phyloP scores from a whole-genome alignment of 30 jellyfish, hydroid and myxozoan species.

The Aurelia aurita complex sp. Pacific region DNA sequence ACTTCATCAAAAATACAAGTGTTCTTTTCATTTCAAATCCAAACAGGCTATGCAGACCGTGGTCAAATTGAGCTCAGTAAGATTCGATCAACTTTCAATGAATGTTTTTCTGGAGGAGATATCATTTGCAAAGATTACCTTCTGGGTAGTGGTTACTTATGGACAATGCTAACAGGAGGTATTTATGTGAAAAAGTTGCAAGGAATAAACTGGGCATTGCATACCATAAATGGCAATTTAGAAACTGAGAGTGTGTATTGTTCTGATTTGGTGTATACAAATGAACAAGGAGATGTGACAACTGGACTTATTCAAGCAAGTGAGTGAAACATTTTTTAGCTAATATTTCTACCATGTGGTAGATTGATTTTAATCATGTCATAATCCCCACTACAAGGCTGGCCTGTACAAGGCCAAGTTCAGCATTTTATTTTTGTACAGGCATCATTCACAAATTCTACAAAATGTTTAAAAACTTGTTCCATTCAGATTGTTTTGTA shows the following conservation, averaged over 20 bases:
- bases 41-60: slow-evolving; percentile 46
- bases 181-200: slow-evolving; percentile 51
- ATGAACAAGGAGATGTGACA: slow-evolving; percentile 54
- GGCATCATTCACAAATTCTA: too few relatives aligned
- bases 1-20: too few relatives aligned
- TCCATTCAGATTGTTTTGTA: too few relatives aligned
- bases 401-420: too few relatives aligned
- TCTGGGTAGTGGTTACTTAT: slow-evolving; percentile 59
- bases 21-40: too few relatives aligned
- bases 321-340: background rate
- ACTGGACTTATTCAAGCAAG: slow-evolving; percentile 61
- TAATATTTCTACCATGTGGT: too few relatives aligned
- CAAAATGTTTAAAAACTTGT: too few relatives aligned
- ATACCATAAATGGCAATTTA: slow-evolving; percentile 36
- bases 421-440: too few relatives aligned
- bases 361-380: too few relatives aligned
- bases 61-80: slow-evolving; percentile 62
- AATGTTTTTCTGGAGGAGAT: slow-evolving; percentile 58
- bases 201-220: slow-evolving; percentile 37
- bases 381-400: too few relatives aligned
- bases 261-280: slow-evolving; percentile 41
- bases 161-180: slow-evolving; percentile 39
- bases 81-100: slow-evolving; percentile 26
- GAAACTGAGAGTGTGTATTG: slow-evolving; percentile 63
- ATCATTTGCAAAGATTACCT: slow-evolving; percentile 34